phyloP scores from a whole-genome alignment of 35 echinoderm and acorn worm genomes.

The Heliocidaris tuberculata region DNA sequence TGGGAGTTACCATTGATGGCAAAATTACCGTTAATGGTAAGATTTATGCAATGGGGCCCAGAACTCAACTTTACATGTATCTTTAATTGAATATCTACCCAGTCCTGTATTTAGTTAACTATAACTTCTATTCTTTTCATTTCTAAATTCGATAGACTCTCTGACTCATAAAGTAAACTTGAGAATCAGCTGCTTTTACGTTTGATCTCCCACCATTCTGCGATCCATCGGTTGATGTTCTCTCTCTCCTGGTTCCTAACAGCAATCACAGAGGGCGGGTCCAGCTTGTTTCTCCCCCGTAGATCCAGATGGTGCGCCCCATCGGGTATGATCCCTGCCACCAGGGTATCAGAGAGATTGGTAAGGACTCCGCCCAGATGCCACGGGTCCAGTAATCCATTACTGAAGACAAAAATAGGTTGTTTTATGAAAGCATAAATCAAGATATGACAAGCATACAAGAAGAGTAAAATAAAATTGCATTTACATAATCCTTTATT shows the following conservation, averaged over 20 bases:
- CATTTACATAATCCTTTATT: no score
- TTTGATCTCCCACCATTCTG: slow-evolving; percentile 47
- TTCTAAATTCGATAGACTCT: no score
- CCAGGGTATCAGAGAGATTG: slow-evolving; percentile 61
- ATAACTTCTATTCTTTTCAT: no score
- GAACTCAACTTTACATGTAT: no score
- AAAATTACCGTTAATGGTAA: no score
- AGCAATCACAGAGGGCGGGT: slow-evolving; percentile 73
- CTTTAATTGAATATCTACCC: no score
- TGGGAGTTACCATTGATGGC: no score
- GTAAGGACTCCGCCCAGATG: slow-evolving; percentile 86
- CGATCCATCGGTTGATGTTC: slow-evolving; percentile 77
- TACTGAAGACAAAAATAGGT: slow-evolving; percentile 55
- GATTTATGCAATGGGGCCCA: no score
- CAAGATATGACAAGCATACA: no score
- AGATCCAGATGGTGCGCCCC: slow-evolving; percentile 96
- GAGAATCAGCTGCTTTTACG: neutral
- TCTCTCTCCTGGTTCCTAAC: slow-evolving; percentile 73
- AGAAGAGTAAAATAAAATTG: no score
- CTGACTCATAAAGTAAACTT: no score
- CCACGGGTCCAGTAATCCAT: slow-evolving; percentile 94
- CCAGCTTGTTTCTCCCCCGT: slow-evolving; percentile 64
- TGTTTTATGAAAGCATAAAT: neutral
- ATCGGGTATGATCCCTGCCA: slow-evolving; percentile 88
- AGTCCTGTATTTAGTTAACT: no score